Conservation (phyloP, 2,888 invertebrate species). For the Girardia tigrina region DNA sequence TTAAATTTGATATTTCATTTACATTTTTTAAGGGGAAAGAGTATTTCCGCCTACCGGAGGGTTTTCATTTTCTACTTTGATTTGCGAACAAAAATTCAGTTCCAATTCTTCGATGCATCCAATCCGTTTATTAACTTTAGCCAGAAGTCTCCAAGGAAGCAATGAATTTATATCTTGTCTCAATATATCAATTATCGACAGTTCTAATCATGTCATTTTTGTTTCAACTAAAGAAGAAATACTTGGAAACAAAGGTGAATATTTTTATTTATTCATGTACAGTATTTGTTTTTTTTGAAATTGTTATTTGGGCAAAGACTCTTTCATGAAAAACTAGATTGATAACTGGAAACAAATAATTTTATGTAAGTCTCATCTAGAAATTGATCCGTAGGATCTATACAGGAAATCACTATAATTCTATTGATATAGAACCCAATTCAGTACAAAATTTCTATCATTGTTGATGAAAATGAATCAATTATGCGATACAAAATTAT, state of each 20-base stretch:
- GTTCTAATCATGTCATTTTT: conserved; percentile 54
- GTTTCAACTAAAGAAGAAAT: conserved; percentile 79
- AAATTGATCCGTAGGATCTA: too few relatives aligned
- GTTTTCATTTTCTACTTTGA: conserved; percentile 83
- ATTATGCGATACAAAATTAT: too few relatives aligned
- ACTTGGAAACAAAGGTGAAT: background rate
- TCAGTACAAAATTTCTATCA: too few relatives aligned
- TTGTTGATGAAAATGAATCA: too few relatives aligned
- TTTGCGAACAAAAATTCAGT: conserved; percentile 64
- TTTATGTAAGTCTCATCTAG: too few relatives aligned
- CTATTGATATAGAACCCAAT: too few relatives aligned
- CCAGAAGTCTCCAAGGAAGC: conserved; percentile 54
- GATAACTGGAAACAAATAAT: too few relatives aligned
- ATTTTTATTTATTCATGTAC: too few relatives aligned
- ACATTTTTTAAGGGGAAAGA: conserved; percentile 60
- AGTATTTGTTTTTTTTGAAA: too few relatives aligned
- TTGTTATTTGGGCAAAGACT: too few relatives aligned
- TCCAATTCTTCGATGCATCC: conserved; percentile 61
- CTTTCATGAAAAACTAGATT: too few relatives aligned
- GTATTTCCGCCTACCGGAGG: conserved; percentile 86
- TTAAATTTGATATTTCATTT: background rate
- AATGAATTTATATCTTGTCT: conserved; percentile 50
- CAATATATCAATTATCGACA: background rate
- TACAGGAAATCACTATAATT: too few relatives aligned
- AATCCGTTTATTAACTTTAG: conserved; percentile 74